Evolutionary conservation across 64 coral and sea anemone genomes (phyloP), one percentile per base, ranked within the genome.

Genomic region (Montipora capricornis): DNA sequence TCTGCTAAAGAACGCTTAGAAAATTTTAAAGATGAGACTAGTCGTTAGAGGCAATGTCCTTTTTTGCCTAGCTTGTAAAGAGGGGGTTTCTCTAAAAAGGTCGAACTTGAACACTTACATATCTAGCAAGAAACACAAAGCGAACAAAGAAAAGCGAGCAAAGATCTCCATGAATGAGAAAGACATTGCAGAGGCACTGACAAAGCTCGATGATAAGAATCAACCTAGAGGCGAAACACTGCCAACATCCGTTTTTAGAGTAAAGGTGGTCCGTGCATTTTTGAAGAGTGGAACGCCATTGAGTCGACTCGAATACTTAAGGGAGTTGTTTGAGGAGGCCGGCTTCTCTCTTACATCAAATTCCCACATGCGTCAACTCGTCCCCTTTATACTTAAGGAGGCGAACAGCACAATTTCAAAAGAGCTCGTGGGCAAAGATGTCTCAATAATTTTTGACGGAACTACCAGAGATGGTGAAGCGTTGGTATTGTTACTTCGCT

Each of bases 381-480:
- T 91, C 73, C 90, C 47, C 68, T 81, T 90, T 20, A 80, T 81
- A 8, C 44, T 90, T 20, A 60, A 90, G 81, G 50, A 90, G 46
- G 77, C 81, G 70, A 80, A 60, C 76, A 19, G 80, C 62, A 68
- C 8, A 19, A 50, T 90, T 20, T 48, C 24, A 55, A 29, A 81
- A 24, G 89, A 81, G 79, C 26, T 68, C 29, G 66, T 47, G 55
- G 66, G 66, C 73, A 91, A 91, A 8, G 79, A 49, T 17, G 8
- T 91, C 26, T 46, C 78, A 12, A 74, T 82, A 58, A 91, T 83
- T 62, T 91, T 83, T 91, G 89, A 91, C 80, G 89, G 89, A 81
- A 91, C 89, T 14, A 91, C 89, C 9, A 59, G 79, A 82, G 89
- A 91, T 91, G 89, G 90, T 8, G 90, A 91, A 11, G 90, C 79